phyloP scores from a whole-genome alignment of 2,888 invertebrate species.

The Thereva nobilitata region DNA sequence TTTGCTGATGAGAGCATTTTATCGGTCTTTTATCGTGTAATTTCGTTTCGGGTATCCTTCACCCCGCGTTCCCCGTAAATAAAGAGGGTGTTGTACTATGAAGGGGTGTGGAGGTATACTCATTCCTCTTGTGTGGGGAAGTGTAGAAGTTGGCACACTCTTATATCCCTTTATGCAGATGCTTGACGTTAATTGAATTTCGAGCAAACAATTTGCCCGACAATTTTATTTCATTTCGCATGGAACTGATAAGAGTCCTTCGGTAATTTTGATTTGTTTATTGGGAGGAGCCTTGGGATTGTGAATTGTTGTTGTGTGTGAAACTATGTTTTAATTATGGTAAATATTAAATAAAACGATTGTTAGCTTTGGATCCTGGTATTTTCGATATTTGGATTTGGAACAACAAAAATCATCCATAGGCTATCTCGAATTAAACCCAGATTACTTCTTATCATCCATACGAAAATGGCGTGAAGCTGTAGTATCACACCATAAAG shows the following conservation, averaged over 20 bases:
- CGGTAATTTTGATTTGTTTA: not conserved
- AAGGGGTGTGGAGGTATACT: no score
- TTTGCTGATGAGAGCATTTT: conserved; percentile 25
- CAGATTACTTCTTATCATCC: no score
- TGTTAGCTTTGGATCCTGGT: no score
- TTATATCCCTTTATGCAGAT: conserved; percentile 36
- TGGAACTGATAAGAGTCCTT: conserved; percentile 20
- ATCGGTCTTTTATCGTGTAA: conserved; percentile 31
- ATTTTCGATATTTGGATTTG: no score
- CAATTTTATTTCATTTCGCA: conserved; percentile 32
- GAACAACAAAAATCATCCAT: no score
- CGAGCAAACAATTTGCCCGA: conserved; percentile 38
- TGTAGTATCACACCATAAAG: no score
- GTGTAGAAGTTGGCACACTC: conserved; percentile 37
- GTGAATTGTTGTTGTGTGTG: not conserved
- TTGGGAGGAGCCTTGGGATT: not conserved
- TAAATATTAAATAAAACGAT: no score
- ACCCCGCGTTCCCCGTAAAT: not conserved
- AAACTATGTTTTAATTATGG: no score
- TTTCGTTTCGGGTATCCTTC: conserved; percentile 20
- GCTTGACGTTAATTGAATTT: conserved; percentile 58
- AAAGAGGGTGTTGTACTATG: no score
- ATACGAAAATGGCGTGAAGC: no score
- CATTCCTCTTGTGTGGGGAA: not conserved
- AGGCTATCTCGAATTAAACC: no score